Conservation (phyloP, 2,113 vertebrate species). For the Neolamprologus tretocephalus region DNA sequence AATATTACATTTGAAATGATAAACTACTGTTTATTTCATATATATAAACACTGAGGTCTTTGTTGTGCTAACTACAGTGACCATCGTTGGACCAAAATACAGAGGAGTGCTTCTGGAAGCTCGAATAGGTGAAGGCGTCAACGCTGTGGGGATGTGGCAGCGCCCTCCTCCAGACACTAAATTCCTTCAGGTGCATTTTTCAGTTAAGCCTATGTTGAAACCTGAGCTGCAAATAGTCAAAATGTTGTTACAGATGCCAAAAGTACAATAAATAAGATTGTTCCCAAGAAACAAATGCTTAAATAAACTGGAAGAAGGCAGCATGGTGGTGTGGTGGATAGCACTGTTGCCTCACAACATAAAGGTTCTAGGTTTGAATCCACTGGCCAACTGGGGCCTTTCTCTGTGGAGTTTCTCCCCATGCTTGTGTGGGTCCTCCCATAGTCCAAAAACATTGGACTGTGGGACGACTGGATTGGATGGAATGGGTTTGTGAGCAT, state of each 20-base stretch:
- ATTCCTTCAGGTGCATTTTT: conserved; percentile 36
- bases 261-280: not conserved
- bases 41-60: not conserved
- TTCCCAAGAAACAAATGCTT: not conserved
- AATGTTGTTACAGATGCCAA: not conserved
- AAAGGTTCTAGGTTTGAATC: not conserved
- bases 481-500: not conserved
- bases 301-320: not conserved
- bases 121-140: not conserved
- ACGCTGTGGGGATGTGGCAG: conserved; percentile 57
- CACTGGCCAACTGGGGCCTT: not conserved
- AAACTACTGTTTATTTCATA: not conserved
- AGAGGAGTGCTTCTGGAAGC: conserved; percentile 60
- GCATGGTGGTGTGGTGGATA: not conserved
- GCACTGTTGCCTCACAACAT: not conserved
- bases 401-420: not conserved
- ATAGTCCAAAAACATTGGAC: not conserved
- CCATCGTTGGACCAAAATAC: conserved; percentile 59
- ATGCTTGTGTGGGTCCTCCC: not conserved
- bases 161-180: conserved; percentile 50
- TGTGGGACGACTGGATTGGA: not conserved
- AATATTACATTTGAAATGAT: not conserved
- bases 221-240: not conserved
- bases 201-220: not conserved
- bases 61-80: conserved; percentile 41